A percentile compares a stretch with the other conserved stretches of the same genome.
These are phyloP conservation scores for Bombus confusus DNA, from an alignment of 1,140 invertebrate genomes.

Conservation along the genomic window DNA sequence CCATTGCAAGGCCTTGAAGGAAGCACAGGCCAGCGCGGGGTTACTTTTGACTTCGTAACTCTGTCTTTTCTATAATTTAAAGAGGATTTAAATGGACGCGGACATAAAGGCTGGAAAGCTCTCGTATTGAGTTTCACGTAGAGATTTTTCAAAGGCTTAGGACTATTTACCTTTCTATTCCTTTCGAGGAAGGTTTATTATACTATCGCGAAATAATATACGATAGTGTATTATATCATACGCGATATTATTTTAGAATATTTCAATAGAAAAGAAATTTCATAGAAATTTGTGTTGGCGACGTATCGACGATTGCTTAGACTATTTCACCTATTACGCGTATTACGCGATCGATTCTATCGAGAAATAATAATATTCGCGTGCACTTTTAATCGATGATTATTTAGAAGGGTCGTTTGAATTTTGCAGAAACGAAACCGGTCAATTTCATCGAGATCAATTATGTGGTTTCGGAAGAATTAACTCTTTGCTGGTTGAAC, in stretches of 20 bases:
- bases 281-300: too few species aligned
- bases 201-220: neutral
- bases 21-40: too few species aligned
- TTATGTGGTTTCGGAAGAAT: neutral
- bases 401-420: too few species aligned
- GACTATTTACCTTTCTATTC: neutral
- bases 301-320: too few species aligned
- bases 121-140: neutral
- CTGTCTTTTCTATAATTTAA: neutral
- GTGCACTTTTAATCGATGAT: too few species aligned
- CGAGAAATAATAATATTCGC: too few species aligned
- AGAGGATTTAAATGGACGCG: conserved; percentile 17
- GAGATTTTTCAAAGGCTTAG: neutral
- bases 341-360: too few species aligned
- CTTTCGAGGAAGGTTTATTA: neutral
- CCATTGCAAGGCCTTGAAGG: neutral
- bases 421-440: too few species aligned
- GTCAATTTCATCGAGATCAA: neutral
- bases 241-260: neutral
- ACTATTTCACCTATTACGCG: too few species aligned
- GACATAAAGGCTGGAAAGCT: neutral
- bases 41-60: conserved; percentile 23
- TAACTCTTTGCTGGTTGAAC: neutral
- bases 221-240: too few species aligned
- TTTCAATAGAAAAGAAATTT: too few species aligned